Conservation (phyloP, 2,888 invertebrate genomes). For the Caenorhabditis sp. region DNA sequence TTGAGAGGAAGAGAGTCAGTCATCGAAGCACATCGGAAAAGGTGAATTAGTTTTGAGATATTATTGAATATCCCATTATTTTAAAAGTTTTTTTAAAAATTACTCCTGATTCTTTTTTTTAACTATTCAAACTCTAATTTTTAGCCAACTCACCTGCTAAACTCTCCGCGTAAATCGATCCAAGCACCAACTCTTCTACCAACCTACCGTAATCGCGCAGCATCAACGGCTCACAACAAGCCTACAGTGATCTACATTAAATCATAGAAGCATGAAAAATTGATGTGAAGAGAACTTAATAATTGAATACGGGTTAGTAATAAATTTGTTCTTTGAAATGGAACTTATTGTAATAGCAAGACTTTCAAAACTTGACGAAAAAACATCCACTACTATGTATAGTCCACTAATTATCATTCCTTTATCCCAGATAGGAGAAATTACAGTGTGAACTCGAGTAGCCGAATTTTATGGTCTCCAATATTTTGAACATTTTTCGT, state of each 20-base stretch:
- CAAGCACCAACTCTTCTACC: conserved; percentile 24
- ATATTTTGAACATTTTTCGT: too few species aligned
- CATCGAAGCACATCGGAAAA: background rate
- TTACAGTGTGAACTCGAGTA: too few species aligned
- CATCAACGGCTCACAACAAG: conserved; percentile 2
- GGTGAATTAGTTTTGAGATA: background rate
- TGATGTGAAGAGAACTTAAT: background rate
- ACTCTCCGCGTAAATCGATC: background rate
- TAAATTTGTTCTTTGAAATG: conserved; percentile 1
- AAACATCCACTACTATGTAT: too few species aligned
- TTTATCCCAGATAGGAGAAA: too few species aligned
- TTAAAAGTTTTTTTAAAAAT: background rate
- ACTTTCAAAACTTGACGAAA: too few species aligned
- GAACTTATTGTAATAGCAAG: too few species aligned
- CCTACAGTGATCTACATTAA: conserved; percentile 32
- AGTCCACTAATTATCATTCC: too few species aligned
- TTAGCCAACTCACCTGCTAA: conserved; percentile 18
- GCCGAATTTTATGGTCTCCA: too few species aligned
- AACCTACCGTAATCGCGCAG: conserved; percentile 20
- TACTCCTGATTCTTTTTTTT: conserved; percentile 5
- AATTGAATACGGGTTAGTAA: conserved; percentile 16
- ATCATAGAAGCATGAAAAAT: conserved; percentile 4
- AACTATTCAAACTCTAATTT: conserved; percentile 13
- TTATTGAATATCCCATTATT: background rate
- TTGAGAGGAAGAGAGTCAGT: conserved; percentile 31